These are phyloP conservation scores for Peucedramus taeniatus DNA, from an alignment of 2,113 vertebrate genomes.

Conservation along the genomic window DNA sequence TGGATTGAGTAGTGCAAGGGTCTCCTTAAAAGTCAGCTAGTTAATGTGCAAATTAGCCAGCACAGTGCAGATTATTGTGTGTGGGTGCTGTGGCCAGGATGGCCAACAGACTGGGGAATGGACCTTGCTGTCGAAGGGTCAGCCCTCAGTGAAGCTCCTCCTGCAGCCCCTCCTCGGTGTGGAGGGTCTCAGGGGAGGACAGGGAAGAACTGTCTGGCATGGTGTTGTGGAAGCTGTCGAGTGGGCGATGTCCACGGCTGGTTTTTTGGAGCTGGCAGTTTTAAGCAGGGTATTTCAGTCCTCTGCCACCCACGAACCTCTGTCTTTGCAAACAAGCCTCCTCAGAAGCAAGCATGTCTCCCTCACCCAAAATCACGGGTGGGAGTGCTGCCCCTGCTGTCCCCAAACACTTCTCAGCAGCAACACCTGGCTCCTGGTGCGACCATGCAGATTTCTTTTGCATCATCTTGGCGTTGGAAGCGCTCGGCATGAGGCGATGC, in stretches of 20 bases:
- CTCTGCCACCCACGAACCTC: background rate
- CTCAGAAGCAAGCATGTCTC: background rate
- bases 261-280: accelerated
- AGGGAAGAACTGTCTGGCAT: accelerated
- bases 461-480: background rate
- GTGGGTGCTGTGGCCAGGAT: background rate
- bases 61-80: background rate
- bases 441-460: background rate
- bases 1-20: background rate
- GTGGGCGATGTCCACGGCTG: accelerated
- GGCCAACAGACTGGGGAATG: background rate
- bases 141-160: background rate
- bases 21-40: background rate
- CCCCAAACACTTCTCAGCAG: background rate
- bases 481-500: accelerated
- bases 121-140: accelerated
- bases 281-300: background rate
- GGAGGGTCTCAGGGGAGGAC: accelerated
- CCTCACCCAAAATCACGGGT: background rate
- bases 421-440: background rate
- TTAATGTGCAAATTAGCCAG: background rate
- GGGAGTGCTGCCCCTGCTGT: background rate
- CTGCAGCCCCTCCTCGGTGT: accelerated
- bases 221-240: accelerated
- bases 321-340: background rate